Percentiles rank a stretch among this genome's conserved stretches.
Evolutionary conservation across 2,888 invertebrate genomes (phyloP).

Genomic region (Strigamia transsilvanica): DNA sequence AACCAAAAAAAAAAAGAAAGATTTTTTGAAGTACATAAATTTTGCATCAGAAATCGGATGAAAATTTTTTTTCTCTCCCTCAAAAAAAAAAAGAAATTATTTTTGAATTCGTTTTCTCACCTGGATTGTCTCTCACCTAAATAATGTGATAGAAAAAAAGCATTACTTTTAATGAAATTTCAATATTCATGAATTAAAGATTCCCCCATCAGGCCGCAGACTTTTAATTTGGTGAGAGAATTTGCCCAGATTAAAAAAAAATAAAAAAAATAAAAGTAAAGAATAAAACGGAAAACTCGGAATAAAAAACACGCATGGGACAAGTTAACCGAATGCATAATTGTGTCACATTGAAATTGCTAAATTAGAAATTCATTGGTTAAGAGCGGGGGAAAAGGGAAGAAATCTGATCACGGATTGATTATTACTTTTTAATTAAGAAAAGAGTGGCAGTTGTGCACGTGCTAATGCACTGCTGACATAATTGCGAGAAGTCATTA

Average conservation of each 20-base stretch:
- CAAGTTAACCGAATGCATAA: neutral
- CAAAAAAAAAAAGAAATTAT: neutral
- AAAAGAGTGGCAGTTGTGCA: conserved; percentile 8
- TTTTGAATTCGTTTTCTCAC: neutral
- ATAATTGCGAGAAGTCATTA: conserved; percentile 8
- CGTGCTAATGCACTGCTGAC: conserved; percentile 8
- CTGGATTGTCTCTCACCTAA: neutral
- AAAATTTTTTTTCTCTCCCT: neutral
- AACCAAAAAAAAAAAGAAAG: neutral
- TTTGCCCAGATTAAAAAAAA: neutral
- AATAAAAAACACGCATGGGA: neutral
- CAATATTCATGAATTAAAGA: neutral
- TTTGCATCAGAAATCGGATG: neutral
- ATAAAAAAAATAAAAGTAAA: no score
- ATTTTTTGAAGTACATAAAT: neutral
- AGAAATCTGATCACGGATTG: neutral
- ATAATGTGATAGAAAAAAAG: neutral
- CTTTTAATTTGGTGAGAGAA: neutral
- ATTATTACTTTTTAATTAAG: conserved; percentile 8
- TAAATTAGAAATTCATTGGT: neutral
- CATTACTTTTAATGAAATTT: conserved; percentile 6
- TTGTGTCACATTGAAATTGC: neutral
- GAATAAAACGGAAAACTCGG: no score
- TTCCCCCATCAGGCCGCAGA: neutral
- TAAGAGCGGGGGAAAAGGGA: neutral